These are phyloP conservation scores for Sinopyrophorus schimmeli DNA, from an alignment of 2,888 invertebrate genomes.

Conservation along the genomic window DNA sequence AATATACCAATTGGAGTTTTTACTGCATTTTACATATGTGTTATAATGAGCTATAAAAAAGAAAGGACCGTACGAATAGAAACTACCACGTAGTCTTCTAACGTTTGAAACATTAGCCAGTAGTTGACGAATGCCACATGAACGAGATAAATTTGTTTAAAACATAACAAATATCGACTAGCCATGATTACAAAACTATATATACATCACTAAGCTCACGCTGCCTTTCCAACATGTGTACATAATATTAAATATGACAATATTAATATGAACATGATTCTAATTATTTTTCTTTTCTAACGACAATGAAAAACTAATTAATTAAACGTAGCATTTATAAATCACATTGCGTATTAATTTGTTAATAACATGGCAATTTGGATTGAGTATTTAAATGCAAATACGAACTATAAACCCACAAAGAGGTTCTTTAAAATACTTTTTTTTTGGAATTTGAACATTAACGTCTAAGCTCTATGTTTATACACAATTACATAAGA, in stretches of 20 bases:
- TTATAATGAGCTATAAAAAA: no score
- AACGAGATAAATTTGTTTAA: conserved; percentile 18
- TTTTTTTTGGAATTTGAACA: conserved; percentile 28
- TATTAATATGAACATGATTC: conserved; percentile 28
- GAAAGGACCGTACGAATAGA: no score
- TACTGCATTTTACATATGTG: no score
- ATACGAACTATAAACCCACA: conserved; percentile 19
- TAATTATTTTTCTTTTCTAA: conserved; percentile 29
- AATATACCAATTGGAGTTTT: background rate
- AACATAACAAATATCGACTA: conserved; percentile 33
- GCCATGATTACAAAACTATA: conserved; percentile 41
- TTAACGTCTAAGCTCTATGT: conserved; percentile 29
- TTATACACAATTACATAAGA: conserved; percentile 32
- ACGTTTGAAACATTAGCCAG: no score
- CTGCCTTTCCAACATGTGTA: conserved; percentile 34
- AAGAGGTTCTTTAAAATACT: conserved; percentile 16
- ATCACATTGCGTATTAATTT: conserved; percentile 33
- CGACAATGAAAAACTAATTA: conserved; percentile 34
- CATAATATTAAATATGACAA: conserved; percentile 32
- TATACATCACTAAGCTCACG: conserved; percentile 36
- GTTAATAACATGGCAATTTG: conserved; percentile 26
- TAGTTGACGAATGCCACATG: conserved; percentile 17
- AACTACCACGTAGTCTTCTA: no score
- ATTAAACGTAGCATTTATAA: conserved; percentile 33
- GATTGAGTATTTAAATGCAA: conserved; percentile 33